These are phyloP conservation scores for Thunnus thynnus DNA, from an alignment of 2,113 vertebrate genomes.

Conservation along the genomic window DNA sequence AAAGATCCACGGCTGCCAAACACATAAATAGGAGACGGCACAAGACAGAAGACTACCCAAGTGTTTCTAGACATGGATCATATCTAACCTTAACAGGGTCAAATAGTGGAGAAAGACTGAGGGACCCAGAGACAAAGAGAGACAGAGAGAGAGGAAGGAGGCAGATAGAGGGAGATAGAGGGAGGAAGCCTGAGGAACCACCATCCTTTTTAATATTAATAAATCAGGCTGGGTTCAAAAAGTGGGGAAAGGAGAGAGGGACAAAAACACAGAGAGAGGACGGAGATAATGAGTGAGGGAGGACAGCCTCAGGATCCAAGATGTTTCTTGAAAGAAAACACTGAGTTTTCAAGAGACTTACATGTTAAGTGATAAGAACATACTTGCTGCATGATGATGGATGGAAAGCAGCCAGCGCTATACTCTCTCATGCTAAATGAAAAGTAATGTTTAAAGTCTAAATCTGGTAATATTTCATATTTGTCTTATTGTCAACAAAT, in stretches of 20 bases:
- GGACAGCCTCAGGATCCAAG: background rate
- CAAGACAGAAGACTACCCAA: too few species aligned
- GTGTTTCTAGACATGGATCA: background rate
- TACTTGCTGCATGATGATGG: background rate
- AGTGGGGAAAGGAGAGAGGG: constrained; percentile 20
- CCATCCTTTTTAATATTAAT: constrained; percentile 52
- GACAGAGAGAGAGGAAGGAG: background rate
- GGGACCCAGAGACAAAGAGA: background rate
- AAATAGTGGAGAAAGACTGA: background rate
- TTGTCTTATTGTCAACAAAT: background rate
- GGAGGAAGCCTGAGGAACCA: constrained; percentile 38
- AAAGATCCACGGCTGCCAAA: background rate
- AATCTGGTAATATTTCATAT: background rate
- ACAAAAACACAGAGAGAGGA: background rate
- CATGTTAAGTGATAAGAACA: background rate
- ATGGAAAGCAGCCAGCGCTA: background rate
- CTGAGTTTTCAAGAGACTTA: background rate
- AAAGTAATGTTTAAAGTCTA: background rate
- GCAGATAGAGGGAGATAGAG: constrained; percentile 1
- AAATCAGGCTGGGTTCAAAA: constrained; percentile 40
- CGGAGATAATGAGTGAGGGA: background rate
- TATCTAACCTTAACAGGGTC: constrained; percentile 1
- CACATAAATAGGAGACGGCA: background rate
- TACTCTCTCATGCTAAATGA: background rate
- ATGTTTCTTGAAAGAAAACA: constrained; percentile 8